Evolutionary conservation across 2,797 vertebrate genomes (phyloP), one percentile per base, ranked within the genome.

Genomic region (Spatula clypeata): DNA sequence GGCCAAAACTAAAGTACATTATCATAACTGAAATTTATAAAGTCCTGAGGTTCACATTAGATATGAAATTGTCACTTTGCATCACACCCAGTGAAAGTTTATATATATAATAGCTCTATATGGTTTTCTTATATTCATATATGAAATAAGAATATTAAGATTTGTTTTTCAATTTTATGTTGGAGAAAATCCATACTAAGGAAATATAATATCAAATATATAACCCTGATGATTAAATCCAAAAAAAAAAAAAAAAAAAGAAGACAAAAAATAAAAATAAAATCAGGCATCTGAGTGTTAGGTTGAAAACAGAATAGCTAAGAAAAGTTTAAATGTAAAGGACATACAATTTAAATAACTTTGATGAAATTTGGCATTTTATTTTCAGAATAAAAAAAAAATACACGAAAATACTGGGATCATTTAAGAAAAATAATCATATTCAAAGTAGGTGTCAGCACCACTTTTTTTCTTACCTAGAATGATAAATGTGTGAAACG

Each of bases 401-500:
- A 34, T 11, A 16, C 55, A 74, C 24, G 61, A 62, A 87, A 93
- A 23, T n/a, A 31, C 3, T 44, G 40, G 18, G 1, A 51, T 36
- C 27, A 67, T 64, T 97, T 93, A 57, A 53, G 55, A 72, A 84
- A 84, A 89, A 86, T 54, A 85, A 95, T 92, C 19, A 26, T 47
- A 86, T 93, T 89, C 66, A 95, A 86, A 73, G 66, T 51, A 86
- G 54, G 24, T 95, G 71, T 81, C 79, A 90, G 38, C 21, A 85
- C 31, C 60, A 36, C n/a, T 64, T 91, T 92, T 90, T 96, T 91
- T 65, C 60, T 76, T 79, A 58, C 21, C 75, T 71, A 86, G 86
- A 94, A 75, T 95, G 91, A 96, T 90, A 96, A 96, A 90, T 94
- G 71, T 93, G 80, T 88, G 76, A 96, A 92, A 67, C 36, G 75